phyloP scores from a whole-genome alignment of 2,888 invertebrate species.

The Phragmatobia fuliginosa region DNA sequence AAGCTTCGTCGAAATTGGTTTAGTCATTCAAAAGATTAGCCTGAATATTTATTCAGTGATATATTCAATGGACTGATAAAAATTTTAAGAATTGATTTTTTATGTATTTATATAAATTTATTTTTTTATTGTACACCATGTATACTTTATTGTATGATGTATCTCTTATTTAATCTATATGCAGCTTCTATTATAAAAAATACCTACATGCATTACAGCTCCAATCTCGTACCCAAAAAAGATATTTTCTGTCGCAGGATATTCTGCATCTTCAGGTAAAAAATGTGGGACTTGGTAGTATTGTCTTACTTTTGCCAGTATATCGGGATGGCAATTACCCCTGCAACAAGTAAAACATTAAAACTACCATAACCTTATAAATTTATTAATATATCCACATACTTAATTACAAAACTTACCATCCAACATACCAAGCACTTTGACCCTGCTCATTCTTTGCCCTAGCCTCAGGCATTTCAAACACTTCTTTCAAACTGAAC shows the following conservation, averaged over 20 bases:
- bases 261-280: slow-evolving; percentile 95
- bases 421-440: slow-evolving; percentile 95
- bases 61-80: no score
- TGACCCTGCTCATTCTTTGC: slow-evolving; percentile 87
- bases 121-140: no score
- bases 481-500: slow-evolving; percentile 91
- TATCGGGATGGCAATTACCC: slow-evolving; percentile 95
- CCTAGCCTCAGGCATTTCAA: slow-evolving; percentile 90
- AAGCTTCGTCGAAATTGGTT: no score
- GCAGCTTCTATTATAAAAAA: background rate
- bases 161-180: background rate
- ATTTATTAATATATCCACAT: background rate
- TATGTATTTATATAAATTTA: no score
- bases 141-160: background rate
- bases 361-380: background rate
- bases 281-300: slow-evolving; percentile 94
- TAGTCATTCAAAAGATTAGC: no score
- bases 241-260: slow-evolving; percentile 95
- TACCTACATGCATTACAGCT: slow-evolving; percentile 95
- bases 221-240: slow-evolving; percentile 97
- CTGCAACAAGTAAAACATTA: slow-evolving; percentile 68
- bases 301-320: slow-evolving; percentile 90
- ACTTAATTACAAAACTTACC: slow-evolving; percentile 86
- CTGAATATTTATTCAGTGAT: no score
- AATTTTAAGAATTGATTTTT: no score